Evolutionary conservation across 2,797 vertebrate genomes (phyloP), one percentile per base, ranked within the genome.

Genomic region (Urophycis tenuis): DNA sequence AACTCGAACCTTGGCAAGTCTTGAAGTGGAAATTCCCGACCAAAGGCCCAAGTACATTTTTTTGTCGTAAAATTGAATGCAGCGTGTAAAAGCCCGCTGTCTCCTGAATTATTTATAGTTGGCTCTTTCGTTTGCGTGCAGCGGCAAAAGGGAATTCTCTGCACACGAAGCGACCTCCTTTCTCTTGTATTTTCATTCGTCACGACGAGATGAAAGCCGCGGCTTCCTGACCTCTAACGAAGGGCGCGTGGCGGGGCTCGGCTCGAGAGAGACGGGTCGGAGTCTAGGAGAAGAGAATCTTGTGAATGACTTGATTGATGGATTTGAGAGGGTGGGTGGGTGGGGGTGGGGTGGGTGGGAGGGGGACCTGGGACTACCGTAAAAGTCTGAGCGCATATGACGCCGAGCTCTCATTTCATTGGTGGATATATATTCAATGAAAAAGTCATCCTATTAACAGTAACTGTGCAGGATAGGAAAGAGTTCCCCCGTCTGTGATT

Each of bases 221-320:
- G 10, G 77, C 75, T 81, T 77, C 78, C 80, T 85, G 85, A 88
- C 90, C 89, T 89, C 89, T 85, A 78, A 29, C 29, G 81, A 89
- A 88, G 89, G 87, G 75, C 84, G 72, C 25, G 71, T 4, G n/a
- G 30, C 10, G 64, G 34, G n/a, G n/a, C n/a, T n/a, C n/a, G n/a
- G 49, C 83, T 81, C 70, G 74, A 79, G 75, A 72, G 74, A 79
- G 75, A 72, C 22, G 60, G 22, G 22, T n/a, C 9, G 25, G 77
- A 73, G 75, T 70, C 79, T 82, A 75, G 74, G 73, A 78, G 73
- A 82, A 73, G 78, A 19, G 22, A 86, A 85, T 81, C 77, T 87
- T 87, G 85, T 89, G 84, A 87, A 89, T 90, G 84, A 78, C 78
- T 81, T 84, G 85, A 87, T 84, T 86, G 85, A 89, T 89, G 81